Evolutionary conservation across 2,113 vertebrate species (phyloP).

Genomic region (Hipposideros armiger): DNA sequence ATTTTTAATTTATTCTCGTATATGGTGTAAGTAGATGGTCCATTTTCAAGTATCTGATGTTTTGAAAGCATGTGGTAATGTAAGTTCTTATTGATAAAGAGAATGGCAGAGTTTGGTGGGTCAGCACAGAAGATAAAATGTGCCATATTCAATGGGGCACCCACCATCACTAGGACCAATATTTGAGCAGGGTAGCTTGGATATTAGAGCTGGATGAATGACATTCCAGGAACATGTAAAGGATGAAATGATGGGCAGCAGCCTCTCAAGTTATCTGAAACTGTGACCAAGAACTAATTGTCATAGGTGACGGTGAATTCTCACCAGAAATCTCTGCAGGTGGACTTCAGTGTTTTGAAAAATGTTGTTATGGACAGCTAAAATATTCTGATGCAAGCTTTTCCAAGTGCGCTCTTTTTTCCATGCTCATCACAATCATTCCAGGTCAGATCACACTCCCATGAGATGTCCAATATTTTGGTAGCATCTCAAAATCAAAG

Average conservation of each 20-base stretch:
- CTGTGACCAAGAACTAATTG: neutral
- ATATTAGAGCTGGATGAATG: neutral
- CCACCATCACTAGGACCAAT: neutral
- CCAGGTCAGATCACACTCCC: neutral
- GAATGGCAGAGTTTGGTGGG: neutral
- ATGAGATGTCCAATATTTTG: neutral
- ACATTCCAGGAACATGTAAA: neutral
- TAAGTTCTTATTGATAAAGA: neutral
- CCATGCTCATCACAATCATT: neutral
- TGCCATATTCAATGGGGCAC: neutral
- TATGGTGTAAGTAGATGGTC: too few relatives aligned
- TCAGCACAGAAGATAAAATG: neutral
- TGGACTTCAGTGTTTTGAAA: neutral
- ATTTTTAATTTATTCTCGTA: too few relatives aligned
- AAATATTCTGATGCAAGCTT: neutral
- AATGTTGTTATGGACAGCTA: neutral
- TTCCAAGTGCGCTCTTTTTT: neutral
- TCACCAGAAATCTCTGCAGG: neutral
- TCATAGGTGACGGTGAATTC: neutral
- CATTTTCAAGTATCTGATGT: neutral
- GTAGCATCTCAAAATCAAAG: neutral
- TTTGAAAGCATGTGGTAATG: neutral
- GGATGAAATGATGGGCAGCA: neutral
- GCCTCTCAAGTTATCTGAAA: neutral
- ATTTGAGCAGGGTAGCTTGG: neutral